Evolutionary conservation across 2,797 vertebrate species (phyloP).

Genomic region (Eleutherodactylus coqui): DNA sequence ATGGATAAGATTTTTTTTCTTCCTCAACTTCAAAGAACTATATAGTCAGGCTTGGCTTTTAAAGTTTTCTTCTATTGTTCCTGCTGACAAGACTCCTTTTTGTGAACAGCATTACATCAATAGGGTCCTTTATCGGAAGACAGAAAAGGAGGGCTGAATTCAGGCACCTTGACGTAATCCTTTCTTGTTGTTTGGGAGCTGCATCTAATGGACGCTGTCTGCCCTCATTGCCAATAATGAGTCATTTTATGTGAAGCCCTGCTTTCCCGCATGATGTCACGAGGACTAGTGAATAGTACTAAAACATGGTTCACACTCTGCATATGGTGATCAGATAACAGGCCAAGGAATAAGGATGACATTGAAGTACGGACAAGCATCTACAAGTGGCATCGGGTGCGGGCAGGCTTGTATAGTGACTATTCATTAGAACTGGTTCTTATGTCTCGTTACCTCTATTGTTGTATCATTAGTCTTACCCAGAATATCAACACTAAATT

Average conservation of each 20-base stretch:
- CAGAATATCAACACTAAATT: not conserved
- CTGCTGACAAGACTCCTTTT: constrained; percentile 62
- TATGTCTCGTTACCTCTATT: not conserved
- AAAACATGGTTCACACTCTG: constrained; percentile 42
- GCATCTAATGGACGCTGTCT: constrained; percentile 52
- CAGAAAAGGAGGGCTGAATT: constrained; percentile 33
- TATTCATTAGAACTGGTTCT: not conserved
- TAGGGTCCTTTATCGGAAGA: constrained; percentile 43
- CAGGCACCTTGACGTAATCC: constrained; percentile 48
- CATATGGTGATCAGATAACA: constrained; percentile 46
- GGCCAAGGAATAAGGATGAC: not conserved
- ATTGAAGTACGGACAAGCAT: constrained; percentile 35
- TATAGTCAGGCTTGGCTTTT: constrained; percentile 45
- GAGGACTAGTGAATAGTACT: constrained; percentile 51
- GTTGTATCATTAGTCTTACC: not conserved
- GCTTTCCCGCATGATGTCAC: constrained; percentile 52
- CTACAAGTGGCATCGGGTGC: not conserved
- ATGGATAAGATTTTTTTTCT: constrained; percentile 32
- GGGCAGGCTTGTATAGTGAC: not conserved
- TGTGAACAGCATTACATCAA: constrained; percentile 59
- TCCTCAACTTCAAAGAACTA: constrained; percentile 61
- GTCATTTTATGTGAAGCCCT: constrained; percentile 49
- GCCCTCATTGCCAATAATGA: constrained; percentile 54
- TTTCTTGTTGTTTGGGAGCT: constrained; percentile 39
- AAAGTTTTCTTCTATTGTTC: constrained; percentile 51